phyloP scores from a whole-genome alignment of 2,888 invertebrate species.

The Erebia epiphron region DNA sequence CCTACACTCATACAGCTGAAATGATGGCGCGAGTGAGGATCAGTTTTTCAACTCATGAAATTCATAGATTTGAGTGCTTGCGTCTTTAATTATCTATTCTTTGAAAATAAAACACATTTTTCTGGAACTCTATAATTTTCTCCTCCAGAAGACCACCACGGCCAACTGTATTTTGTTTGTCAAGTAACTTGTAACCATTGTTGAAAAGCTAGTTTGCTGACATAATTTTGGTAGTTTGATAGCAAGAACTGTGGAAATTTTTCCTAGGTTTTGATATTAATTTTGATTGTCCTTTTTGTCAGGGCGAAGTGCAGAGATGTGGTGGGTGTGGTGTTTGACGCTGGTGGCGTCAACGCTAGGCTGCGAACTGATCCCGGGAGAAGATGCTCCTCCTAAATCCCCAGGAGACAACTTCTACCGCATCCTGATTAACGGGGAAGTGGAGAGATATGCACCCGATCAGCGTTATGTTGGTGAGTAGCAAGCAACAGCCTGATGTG shows the following conservation, averaged over 20 bases:
- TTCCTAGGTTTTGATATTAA: neutral
- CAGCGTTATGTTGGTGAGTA: slow-evolving; percentile 89
- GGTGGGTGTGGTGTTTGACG: slow-evolving; percentile 39
- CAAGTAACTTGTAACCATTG: no score
- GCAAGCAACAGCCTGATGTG: neutral
- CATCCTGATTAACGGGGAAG: slow-evolving; percentile 90
- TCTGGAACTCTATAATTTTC: neutral
- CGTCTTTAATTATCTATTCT: neutral
- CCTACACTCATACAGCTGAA: neutral
- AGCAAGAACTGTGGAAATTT: neutral
- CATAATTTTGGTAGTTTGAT: no score
- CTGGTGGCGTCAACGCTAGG: slow-evolving; percentile 46
- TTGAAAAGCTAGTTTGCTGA: no score
- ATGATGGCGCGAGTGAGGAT: neutral
- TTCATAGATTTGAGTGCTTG: neutral
- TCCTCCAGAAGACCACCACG: neutral
- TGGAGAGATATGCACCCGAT: slow-evolving; percentile 92
- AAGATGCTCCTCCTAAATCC: slow-evolving; percentile 71
- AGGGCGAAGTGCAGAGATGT: slow-evolving; percentile 11
- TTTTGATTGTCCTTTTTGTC: neutral
- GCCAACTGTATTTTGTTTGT: no score
- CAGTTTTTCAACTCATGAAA: neutral
- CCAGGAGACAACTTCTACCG: slow-evolving; percentile 94
- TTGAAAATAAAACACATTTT: neutral
- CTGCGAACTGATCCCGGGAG: slow-evolving; percentile 72